Percentiles rank a stretch among this genome's conserved stretches.
Conservation (phyloP, 2,888 invertebrate species). For the Antheraea assamensis region DNA sequence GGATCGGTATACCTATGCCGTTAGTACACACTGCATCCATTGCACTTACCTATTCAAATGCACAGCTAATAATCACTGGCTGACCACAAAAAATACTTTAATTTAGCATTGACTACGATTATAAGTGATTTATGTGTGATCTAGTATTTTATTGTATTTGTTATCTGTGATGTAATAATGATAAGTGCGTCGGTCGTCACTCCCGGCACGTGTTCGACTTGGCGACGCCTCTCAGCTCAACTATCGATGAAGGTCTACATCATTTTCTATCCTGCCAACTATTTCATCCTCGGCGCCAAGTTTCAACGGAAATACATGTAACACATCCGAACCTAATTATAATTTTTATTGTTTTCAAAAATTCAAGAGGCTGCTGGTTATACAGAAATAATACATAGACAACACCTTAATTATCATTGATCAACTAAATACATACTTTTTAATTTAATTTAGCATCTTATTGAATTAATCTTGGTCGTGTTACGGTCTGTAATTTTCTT, state of each 20-base stretch:
- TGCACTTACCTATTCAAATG: conserved; percentile 21
- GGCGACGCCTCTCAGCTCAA: conserved; percentile 52
- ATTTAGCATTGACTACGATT: conserved; percentile 31
- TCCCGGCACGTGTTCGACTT: conserved; percentile 42
- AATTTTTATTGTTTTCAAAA: not conserved
- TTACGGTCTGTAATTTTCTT: conserved; percentile 1
- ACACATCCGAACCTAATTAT: not conserved
- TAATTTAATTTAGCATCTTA: not conserved
- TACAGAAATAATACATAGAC: not conserved
- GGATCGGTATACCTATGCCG: conserved; percentile 76
- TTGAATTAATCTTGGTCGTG: not conserved
- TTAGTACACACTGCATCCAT: conserved; percentile 51
- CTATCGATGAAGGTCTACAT: conserved; percentile 55
- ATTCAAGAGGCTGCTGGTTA: not conserved
- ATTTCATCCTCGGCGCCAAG: conserved; percentile 57
- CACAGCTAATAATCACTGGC: conserved; percentile 29
- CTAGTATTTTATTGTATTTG: conserved; percentile 22
- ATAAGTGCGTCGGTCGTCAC: conserved; percentile 22
- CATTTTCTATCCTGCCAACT: conserved; percentile 58
- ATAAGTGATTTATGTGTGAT: conserved; percentile 20
- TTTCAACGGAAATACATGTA: conserved; percentile 38
- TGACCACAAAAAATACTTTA: conserved; percentile 21
- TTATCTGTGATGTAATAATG: conserved; percentile 20
- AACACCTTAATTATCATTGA: not conserved
- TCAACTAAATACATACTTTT: not conserved